phyloP scores from a whole-genome alignment of 2,888 invertebrate species.

The Amphipoea lucens region DNA sequence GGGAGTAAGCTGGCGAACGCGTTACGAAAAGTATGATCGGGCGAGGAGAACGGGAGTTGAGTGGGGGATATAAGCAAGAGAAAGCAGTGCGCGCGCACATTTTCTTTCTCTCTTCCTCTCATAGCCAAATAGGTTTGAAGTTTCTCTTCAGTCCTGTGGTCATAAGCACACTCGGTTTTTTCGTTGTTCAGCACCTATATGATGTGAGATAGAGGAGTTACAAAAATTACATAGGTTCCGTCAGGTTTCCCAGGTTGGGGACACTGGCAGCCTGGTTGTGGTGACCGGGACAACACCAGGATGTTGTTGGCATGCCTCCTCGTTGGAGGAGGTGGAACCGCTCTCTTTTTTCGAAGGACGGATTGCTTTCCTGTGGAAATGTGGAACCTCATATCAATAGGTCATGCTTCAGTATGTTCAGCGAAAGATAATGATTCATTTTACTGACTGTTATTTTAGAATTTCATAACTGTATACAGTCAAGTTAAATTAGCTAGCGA shows the following conservation, averaged over 20 bases:
- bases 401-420: background rate
- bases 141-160: too few species aligned
- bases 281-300: conserved; percentile 74
- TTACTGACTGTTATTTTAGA: background rate
- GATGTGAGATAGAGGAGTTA: background rate
- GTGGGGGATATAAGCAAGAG: too few species aligned
- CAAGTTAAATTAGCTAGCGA: background rate
- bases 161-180: background rate
- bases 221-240: conserved; percentile 69
- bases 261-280: conserved; percentile 78
- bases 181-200: background rate
- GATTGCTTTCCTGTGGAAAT: conserved; percentile 23
- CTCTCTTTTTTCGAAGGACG: background rate
- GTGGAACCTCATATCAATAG: background rate
- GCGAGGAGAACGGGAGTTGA: too few species aligned
- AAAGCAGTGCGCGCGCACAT: too few species aligned
- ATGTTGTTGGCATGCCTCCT: conserved; percentile 77
- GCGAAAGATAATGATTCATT: background rate
- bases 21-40: too few species aligned
- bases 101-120: too few species aligned
- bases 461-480: background rate
- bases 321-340: conserved; percentile 35
- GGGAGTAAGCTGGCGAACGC: too few species aligned
- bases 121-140: too few species aligned
- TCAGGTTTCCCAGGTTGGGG: conserved; percentile 76